Base-by-base conservation (phyloP, 1,140 invertebrate species). In the Lasioglossum baleicum region DNA sequence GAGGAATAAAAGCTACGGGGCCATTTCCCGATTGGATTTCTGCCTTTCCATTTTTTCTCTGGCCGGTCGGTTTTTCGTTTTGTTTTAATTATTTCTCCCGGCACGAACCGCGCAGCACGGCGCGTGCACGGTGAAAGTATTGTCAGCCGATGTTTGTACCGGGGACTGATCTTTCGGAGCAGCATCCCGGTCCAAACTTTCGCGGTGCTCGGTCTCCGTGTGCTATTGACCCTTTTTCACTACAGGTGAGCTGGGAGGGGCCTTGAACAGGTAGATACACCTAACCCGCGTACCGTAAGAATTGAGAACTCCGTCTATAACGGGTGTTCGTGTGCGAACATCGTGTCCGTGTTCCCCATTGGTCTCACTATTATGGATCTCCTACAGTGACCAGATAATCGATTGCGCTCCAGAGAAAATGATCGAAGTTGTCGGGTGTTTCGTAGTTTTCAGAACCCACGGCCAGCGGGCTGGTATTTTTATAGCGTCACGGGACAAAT, bases 171-270 rank as follows among this genome's bases (percentile, higher is more conserved):
- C 58, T 68, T 68, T 66, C 60, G 26, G 44, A 44, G 67, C 81
- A 76, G 67, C 68, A 40, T 79, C 84, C 74, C 65, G 84, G 85
- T 82, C 85, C 82, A 88, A 65, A 88, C 83, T 81, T 87, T 88
- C 72, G 72, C 87, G 61, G 80, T 51, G 56, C 53, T 58, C 64
- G 53, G 31, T 78, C 81, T 6, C 63, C 73, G 68, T 84, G 89
- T 89, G 87, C 89, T 88, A 88, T 90, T 90, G 89, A 90, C 89
- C 89, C 86, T 88, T 90, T 90, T 90, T 87, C 84, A 84, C 81
- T 78, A 81, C 88, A 89, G 88, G 88, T 88, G 88, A 88, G 85
- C 71, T 83, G 82, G 87, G 86, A 88, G 87, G 87, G 88, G 84
- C 75, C 80, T 77, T 75, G 83, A 85, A 87, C 88, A 88, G 88